These are phyloP conservation scores for Felis chaus DNA, from an alignment of 2,113 vertebrate genomes.

Conservation along the genomic window DNA sequence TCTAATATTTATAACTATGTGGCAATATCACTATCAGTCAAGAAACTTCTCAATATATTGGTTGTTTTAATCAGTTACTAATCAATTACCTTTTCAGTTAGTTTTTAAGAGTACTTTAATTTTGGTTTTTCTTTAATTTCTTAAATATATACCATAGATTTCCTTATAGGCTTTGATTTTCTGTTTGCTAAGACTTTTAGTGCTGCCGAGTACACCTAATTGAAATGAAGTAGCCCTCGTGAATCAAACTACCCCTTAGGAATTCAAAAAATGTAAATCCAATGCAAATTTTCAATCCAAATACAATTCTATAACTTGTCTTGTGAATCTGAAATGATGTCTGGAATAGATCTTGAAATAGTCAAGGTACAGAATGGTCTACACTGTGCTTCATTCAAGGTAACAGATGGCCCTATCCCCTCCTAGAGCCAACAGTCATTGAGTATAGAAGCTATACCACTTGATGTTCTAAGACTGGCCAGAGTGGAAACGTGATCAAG, in stretches of 20 bases:
- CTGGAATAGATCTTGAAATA: constrained; percentile 38
- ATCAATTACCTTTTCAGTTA: not conserved
- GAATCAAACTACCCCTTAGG: constrained; percentile 47
- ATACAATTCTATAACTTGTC: constrained; percentile 25
- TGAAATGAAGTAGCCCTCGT: constrained; percentile 51
- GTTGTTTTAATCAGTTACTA: not conserved
- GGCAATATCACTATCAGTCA: not conserved
- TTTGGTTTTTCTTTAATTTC: constrained; percentile 52
- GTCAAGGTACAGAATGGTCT: not conserved
- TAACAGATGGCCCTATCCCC: not conserved
- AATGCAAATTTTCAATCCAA: constrained; percentile 45
- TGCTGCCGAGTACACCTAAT: constrained; percentile 12
- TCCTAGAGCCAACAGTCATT: not conserved
- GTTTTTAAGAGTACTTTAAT: constrained; percentile 29
- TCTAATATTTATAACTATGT: constrained; percentile 11
- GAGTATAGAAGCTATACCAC: not conserved
- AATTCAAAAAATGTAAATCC: constrained; percentile 50
- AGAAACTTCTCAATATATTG: not conserved
- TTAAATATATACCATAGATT: constrained; percentile 11
- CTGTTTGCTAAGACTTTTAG: constrained; percentile 36
- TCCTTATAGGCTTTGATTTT: constrained; percentile 24
- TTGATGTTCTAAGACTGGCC: constrained; percentile 37
- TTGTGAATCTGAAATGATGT: constrained; percentile 52
- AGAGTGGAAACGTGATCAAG: not conserved
- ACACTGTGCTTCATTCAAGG: not conserved